Conservation (phyloP, 2,888 invertebrate species). For the Epirrhoe tristata region DNA sequence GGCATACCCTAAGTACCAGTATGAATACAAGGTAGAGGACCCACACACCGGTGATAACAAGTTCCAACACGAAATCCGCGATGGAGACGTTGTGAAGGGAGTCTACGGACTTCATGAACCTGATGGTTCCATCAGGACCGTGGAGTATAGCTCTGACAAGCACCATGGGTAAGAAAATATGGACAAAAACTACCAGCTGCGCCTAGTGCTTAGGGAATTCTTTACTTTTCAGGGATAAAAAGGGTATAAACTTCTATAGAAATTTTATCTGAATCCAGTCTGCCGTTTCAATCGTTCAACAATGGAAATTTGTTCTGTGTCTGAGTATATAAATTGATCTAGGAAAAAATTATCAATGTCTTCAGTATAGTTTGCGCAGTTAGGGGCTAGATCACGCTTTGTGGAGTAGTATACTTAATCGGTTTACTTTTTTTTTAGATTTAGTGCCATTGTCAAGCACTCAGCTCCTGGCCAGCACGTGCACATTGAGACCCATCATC, state of each 20-base stretch:
- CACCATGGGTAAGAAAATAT: slow-evolving; percentile 77
- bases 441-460: slow-evolving; percentile 86
- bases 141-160: slow-evolving; percentile 86
- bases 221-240: too few species aligned
- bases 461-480: slow-evolving; percentile 76
- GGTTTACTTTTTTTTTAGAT: slow-evolving; percentile 62
- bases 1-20: slow-evolving; percentile 86
- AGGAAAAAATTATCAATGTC: too few species aligned
- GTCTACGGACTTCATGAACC: slow-evolving; percentile 87
- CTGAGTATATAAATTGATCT: too few species aligned
- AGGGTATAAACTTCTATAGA: too few species aligned
- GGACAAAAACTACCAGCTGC: too few species aligned
- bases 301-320: too few species aligned
- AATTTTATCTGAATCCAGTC: too few species aligned
- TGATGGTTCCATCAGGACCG: slow-evolving; percentile 86
- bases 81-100: slow-evolving; percentile 88
- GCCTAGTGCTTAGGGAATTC: too few species aligned
- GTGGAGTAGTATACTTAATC: too few species aligned
- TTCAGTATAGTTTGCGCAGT: too few species aligned
- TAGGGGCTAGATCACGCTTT: too few species aligned
- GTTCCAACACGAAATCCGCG: slow-evolving; percentile 84
- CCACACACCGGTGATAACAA: slow-evolving; percentile 87
- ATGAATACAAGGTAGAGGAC: slow-evolving; percentile 87
- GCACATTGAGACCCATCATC: slow-evolving; percentile 71
- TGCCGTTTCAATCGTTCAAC: too few species aligned